These are phyloP conservation scores for Teleiodes luculella DNA, from an alignment of 2,888 invertebrate genomes.

Conservation along the genomic window DNA sequence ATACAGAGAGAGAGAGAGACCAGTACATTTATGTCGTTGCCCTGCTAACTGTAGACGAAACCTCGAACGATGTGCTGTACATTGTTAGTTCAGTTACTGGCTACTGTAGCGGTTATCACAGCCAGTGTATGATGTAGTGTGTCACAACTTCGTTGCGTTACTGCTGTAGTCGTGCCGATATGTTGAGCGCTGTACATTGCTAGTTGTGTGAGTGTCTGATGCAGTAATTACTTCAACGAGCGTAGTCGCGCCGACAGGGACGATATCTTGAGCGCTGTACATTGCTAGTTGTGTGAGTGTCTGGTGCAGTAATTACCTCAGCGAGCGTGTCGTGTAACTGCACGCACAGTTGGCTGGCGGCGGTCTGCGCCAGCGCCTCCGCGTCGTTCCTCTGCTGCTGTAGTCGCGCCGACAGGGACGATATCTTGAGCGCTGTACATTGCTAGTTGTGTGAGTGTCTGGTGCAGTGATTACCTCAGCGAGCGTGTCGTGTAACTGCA, in stretches of 20 bases:
- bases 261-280: too few species aligned
- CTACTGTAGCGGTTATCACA: not conserved
- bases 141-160: constrained; percentile 76
- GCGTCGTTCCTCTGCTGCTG: constrained; percentile 46
- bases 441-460: not conserved
- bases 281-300: too few species aligned
- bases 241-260: constrained; percentile 85
- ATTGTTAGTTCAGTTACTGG: too few species aligned
- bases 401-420: constrained; percentile 86
- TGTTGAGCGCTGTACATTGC: constrained; percentile 78
- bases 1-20: too few species aligned
- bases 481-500: constrained; percentile 67
- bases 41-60: too few species aligned
- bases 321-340: not conserved
- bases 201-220: not conserved
- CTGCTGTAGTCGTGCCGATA: constrained; percentile 81
- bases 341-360: constrained; percentile 61
- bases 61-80: too few species aligned
- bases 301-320: not conserved
- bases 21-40: too few species aligned
- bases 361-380: constrained; percentile 84
- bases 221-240: constrained; percentile 58
- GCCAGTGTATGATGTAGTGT: constrained; percentile 26
- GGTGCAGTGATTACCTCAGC: constrained; percentile 57
- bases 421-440: constrained; percentile 82